These are phyloP conservation scores for Halyomorpha halys DNA, from an alignment of 1,140 invertebrate genomes.

Conservation along the genomic window DNA sequence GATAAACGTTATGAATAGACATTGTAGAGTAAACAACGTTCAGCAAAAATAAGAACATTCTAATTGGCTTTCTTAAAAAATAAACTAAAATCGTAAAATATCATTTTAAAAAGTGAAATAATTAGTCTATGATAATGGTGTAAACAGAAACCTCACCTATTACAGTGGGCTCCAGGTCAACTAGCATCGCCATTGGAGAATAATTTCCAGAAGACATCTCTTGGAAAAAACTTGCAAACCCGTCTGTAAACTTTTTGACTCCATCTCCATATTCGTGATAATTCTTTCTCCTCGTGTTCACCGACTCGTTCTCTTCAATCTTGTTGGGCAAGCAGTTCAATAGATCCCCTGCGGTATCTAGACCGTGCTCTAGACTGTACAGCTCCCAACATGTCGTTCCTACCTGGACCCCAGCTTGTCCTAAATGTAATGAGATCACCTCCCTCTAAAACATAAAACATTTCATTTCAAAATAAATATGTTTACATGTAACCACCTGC, in stretches of 20 bases:
- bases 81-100: no score
- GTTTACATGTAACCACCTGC: no score
- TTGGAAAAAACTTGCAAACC: constrained; percentile 58
- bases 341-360: constrained; percentile 25
- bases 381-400: constrained; percentile 79
- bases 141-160: constrained; percentile 23
- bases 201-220: constrained; percentile 55
- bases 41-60: no score
- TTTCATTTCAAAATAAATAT: no score
- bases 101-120: no score
- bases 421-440: constrained; percentile 78
- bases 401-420: constrained; percentile 82
- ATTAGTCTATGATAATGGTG: no score
- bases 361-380: constrained; percentile 78
- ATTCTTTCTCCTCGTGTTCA: neutral
- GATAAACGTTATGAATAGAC: no score
- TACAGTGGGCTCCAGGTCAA: constrained; percentile 43
- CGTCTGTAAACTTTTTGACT: constrained; percentile 7
- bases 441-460: constrained; percentile 47
- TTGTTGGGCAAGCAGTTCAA: constrained; percentile 24
- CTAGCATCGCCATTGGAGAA: constrained; percentile 65
- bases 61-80: no score
- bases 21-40: no score
- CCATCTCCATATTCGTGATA: neutral
- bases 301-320: neutral